phyloP scores from a whole-genome alignment of 2,113 vertebrate species.

The Percina caprodes region DNA sequence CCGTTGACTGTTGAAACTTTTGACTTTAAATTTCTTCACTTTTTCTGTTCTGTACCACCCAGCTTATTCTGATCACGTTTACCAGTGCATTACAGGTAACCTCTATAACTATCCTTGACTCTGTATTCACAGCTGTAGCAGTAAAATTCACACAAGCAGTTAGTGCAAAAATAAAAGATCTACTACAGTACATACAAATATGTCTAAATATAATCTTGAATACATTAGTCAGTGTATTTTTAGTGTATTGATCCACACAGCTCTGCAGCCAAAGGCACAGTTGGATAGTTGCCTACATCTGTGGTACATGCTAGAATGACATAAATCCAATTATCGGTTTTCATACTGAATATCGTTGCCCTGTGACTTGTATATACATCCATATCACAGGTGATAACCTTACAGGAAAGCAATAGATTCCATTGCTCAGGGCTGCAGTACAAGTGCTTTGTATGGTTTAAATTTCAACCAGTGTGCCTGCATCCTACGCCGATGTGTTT shows the following conservation, averaged over 20 bases:
- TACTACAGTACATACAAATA: conserved; percentile 4
- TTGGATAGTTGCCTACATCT: conserved; percentile 28
- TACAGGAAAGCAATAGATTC: conserved; percentile 43
- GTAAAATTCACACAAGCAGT: not conserved
- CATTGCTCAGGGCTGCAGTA: conserved; percentile 21
- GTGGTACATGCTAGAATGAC: conserved; percentile 67
- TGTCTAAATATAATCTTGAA: conserved; percentile 49
- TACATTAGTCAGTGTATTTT: conserved; percentile 73
- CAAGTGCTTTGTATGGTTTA: conserved; percentile 19
- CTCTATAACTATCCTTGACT: not conserved
- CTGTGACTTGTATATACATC: conserved; percentile 50
- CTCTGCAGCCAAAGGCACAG: conserved; percentile 55
- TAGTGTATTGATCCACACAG: conserved; percentile 77
- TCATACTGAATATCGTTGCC: conserved; percentile 54
- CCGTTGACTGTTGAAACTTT: conserved; percentile 44
- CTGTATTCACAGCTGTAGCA: conserved; percentile 20
- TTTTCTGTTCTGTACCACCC: conserved; percentile 2
- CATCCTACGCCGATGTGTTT: conserved; percentile 34
- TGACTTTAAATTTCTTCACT: conserved; percentile 31
- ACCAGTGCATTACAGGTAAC: not conserved
- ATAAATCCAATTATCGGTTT: conserved; percentile 70
- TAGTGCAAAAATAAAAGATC: conserved; percentile 12
- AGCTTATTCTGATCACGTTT: conserved; percentile 24
- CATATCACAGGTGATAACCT: conserved; percentile 53
- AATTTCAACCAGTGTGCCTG: conserved; percentile 29